These are phyloP conservation scores for Genyomyrus donnyi DNA, from an alignment of 2,113 vertebrate species.

Conservation along the genomic window DNA sequence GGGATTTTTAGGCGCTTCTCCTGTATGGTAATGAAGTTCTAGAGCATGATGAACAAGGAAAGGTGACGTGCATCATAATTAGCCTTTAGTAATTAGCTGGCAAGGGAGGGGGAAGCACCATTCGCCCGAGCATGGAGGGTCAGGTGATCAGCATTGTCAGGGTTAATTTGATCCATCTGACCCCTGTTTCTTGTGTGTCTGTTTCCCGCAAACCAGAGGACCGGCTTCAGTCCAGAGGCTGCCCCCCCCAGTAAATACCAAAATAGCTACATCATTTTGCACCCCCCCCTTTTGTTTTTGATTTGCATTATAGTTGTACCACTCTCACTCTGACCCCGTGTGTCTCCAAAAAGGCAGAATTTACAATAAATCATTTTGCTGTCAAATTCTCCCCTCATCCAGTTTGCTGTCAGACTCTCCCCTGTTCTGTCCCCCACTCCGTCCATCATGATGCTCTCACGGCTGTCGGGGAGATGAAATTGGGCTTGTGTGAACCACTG, in stretches of 20 bases:
- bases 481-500: not conserved
- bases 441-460: not conserved
- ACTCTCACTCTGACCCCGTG: not conserved
- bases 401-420: not conserved
- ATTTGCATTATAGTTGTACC: not conserved
- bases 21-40: not conserved
- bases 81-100: not conserved
- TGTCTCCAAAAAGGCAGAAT: not conserved
- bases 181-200: not conserved
- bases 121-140: not conserved
- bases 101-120: not conserved
- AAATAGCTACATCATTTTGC: not conserved
- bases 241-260: not conserved
- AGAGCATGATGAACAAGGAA: not conserved
- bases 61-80: not conserved
- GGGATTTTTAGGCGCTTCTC: not conserved
- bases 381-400: not conserved
- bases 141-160: not conserved
- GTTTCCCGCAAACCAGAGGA: not conserved
- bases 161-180: not conserved
- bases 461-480: not conserved
- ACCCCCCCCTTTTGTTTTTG: not conserved
- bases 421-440: not conserved
- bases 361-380: not conserved
- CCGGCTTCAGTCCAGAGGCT: not conserved